Percentiles rank a stretch among this genome's conserved stretches.
phyloP scores from a whole-genome alignment of 2,797 vertebrate species.

The Helarctos malayanus region DNA sequence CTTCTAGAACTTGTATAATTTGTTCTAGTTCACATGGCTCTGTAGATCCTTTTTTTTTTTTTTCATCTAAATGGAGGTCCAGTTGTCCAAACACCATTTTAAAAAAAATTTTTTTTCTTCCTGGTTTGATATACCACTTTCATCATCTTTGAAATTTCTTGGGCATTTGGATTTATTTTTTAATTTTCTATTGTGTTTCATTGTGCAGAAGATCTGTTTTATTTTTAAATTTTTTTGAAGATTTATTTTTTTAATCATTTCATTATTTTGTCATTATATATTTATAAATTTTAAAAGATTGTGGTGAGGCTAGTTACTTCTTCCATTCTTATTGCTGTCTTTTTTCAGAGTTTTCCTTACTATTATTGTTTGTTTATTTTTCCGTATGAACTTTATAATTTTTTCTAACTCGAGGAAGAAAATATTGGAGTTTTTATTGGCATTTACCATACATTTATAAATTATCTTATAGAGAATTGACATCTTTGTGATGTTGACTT shows the following conservation, averaged over 20 bases:
- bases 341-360: constrained; percentile 40
- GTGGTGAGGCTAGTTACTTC: neutral
- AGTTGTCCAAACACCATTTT: constrained; percentile 9
- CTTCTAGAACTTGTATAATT: neutral
- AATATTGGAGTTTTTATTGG: constrained; percentile 30
- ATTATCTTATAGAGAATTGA: constrained; percentile 20
- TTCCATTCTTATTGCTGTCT: neutral
- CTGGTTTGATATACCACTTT: neutral
- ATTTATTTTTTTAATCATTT: neutral
- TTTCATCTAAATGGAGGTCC: neutral
- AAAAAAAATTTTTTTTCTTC: neutral
- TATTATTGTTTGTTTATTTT: constrained; percentile 30
- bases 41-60: neutral
- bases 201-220: neutral
- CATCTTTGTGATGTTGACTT: constrained; percentile 42
- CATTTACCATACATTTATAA: constrained; percentile 31
- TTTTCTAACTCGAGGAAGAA: constrained; percentile 41
- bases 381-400: constrained; percentile 29
- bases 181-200: neutral
- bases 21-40: neutral
- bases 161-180: neutral
- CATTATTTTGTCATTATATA: constrained; percentile 17
- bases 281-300: neutral
- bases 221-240: neutral
- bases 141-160: neutral